Evolutionary conservation across 2,797 vertebrate genomes (phyloP).

Genomic region (Mormyrops attenuatus): DNA sequence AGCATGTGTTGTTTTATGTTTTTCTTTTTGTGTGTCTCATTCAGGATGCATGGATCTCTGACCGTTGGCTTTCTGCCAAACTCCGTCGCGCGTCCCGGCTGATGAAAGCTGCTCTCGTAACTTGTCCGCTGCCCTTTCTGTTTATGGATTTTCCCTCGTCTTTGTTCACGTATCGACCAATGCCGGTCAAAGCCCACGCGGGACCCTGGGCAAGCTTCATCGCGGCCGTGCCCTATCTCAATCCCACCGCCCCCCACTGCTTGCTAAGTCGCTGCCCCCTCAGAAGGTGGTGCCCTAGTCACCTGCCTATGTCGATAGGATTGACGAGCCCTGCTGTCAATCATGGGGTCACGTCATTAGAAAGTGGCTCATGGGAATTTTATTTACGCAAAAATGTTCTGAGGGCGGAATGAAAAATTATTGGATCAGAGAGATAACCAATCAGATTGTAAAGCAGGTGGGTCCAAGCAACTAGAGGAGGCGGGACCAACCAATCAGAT

Average conservation of each 20-base stretch:
- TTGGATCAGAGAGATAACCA: background rate
- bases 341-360: background rate
- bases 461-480: background rate
- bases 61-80: background rate
- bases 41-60: background rate
- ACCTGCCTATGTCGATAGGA: background rate
- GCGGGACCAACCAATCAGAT: background rate
- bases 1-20: background rate
- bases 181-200: background rate
- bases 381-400: background rate
- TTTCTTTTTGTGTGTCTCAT: background rate
- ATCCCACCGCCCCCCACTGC: background rate
- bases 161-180: background rate
- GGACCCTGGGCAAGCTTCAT: background rate
- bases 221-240: background rate
- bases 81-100: background rate
- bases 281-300: background rate
- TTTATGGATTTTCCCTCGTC: background rate
- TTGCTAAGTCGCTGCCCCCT: background rate
- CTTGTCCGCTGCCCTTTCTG: background rate
- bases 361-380: background rate
- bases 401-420: background rate
- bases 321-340: background rate
- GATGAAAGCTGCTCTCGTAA: background rate
- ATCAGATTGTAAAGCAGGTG: background rate